Conservation (phyloP, 2,113 vertebrate species). For the Peromyscus leucopus region DNA sequence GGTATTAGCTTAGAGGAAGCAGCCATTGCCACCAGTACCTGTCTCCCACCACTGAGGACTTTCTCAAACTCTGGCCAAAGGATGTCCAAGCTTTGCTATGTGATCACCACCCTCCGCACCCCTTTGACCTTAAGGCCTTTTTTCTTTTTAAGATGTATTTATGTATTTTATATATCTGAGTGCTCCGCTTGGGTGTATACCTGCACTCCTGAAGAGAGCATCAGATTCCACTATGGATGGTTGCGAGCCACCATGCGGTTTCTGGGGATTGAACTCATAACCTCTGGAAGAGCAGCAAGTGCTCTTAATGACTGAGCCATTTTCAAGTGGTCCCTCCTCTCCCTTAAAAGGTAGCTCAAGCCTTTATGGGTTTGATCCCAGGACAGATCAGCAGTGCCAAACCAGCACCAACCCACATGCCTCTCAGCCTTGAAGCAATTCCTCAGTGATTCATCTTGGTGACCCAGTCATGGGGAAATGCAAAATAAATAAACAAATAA, state of each 20-base stretch:
- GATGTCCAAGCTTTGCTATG: neutral
- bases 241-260: no score
- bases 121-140: no score
- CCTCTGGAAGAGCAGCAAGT: neutral
- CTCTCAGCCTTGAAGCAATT: neutral
- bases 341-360: neutral
- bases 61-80: neutral
- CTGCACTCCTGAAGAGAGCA: neutral
- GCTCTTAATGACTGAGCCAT: neutral
- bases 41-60: neutral
- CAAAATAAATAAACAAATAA: neutral
- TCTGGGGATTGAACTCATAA: neutral
- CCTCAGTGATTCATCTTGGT: neutral
- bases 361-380: neutral
- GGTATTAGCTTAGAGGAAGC: no score
- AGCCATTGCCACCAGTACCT: no score
- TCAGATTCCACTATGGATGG: neutral
- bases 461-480: neutral
- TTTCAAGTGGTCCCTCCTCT: neutral
- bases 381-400: neutral
- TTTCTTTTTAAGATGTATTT: no score
- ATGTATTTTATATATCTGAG: neutral
- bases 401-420: neutral
- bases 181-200: neutral
- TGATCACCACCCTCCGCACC: no score